These are phyloP conservation scores for Tupaia chinensis DNA, from an alignment of 2,113 vertebrate genomes.

Conservation along the genomic window DNA sequence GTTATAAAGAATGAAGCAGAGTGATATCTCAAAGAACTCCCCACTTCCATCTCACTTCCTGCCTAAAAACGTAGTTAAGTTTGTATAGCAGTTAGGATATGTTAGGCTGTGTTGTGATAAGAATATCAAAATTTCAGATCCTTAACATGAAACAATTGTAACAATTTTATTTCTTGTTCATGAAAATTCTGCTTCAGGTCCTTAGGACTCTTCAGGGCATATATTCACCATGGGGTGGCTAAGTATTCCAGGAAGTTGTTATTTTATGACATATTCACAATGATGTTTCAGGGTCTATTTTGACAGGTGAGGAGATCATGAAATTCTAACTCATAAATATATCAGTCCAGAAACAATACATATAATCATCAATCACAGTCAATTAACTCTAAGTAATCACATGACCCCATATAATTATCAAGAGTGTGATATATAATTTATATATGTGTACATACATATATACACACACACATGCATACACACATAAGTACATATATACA, in stretches of 20 bases:
- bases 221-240: neutral
- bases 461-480: too few species aligned
- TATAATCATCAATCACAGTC: neutral
- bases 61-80: neutral
- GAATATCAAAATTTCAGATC: slow-evolving; percentile 31
- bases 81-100: neutral
- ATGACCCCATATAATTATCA: neutral
- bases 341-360: neutral
- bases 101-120: neutral
- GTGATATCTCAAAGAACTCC: neutral
- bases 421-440: neutral
- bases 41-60: neutral
- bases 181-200: neutral
- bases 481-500: too few species aligned
- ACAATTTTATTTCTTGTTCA: neutral
- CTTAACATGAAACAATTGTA: neutral
- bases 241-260: neutral
- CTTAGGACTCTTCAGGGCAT: neutral
- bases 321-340: neutral
- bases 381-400: neutral
- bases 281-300: neutral
- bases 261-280: neutral
- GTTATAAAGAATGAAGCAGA: neutral
- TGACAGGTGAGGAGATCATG: neutral
- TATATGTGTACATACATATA: neutral